phyloP scores from a whole-genome alignment of 2,797 vertebrate genomes.

The Odontamblyopus lacepedii region DNA sequence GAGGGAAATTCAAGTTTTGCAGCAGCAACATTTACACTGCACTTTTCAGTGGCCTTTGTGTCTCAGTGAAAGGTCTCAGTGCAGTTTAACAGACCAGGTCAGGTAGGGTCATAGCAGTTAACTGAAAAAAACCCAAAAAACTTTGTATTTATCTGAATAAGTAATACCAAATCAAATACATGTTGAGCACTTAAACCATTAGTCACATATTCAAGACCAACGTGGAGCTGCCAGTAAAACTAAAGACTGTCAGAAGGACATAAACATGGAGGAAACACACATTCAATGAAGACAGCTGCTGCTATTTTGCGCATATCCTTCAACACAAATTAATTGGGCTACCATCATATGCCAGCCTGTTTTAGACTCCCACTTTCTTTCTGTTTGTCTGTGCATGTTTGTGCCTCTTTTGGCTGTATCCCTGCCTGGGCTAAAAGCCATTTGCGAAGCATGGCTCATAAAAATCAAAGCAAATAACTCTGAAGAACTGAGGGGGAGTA shows the following conservation, averaged over 20 bases:
- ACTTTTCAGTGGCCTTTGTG: too few relatives aligned
- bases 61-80: too few relatives aligned
- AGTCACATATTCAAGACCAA: neutral
- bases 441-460: conserved; percentile 27
- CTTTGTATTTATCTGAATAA: neutral
- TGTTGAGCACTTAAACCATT: neutral
- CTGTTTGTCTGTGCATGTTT: conserved; percentile 32
- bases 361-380: conserved; percentile 19
- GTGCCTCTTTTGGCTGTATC: conserved; percentile 34
- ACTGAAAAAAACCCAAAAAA: neutral
- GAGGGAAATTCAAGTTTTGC: too few relatives aligned
- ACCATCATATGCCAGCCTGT: conserved; percentile 2
- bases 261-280: neutral
- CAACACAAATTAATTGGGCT: neutral
- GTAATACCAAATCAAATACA: neutral
- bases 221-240: neutral
- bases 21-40: too few relatives aligned
- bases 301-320: neutral
- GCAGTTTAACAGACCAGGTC: too few relatives aligned
- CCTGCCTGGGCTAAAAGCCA: conserved; percentile 41
- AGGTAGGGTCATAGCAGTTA: neutral
- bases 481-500: conserved; percentile 16
- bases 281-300: conserved; percentile 5
- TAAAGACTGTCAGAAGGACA: neutral
- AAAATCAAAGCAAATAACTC: conserved; percentile 24